phyloP scores from a whole-genome alignment of 2,888 invertebrate genomes.

The Drosophila testacea region DNA sequence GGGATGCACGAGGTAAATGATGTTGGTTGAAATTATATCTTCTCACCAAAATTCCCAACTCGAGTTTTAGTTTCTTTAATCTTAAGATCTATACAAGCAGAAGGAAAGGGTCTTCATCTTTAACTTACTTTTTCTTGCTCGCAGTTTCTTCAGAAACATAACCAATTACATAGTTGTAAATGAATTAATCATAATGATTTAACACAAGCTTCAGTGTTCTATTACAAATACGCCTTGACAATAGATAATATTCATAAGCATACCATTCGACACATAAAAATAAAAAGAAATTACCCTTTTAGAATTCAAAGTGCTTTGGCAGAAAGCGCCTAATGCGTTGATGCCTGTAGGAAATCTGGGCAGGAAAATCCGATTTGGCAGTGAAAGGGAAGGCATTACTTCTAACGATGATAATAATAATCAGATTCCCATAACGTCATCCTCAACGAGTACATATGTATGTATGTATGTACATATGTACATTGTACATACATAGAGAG shows the following conservation, averaged over 20 bases:
- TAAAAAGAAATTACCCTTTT: slow-evolving; percentile 71
- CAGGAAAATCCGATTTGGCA: slow-evolving; percentile 58
- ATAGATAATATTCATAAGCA: slow-evolving; percentile 15
- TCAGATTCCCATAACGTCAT: slow-evolving; percentile 71
- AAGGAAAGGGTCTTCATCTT: too few species aligned
- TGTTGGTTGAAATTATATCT: too few species aligned
- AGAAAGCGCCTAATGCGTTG: slow-evolving; percentile 60
- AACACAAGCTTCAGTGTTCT: not conserved
- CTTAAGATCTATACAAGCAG: too few species aligned
- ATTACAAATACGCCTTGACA: not conserved
- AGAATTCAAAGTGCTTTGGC: slow-evolving; percentile 62
- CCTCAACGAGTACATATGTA: slow-evolving; percentile 13
- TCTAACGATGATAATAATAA: slow-evolving; percentile 79
- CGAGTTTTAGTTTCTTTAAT: too few species aligned
- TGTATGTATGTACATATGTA: not conserved
- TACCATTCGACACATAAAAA: slow-evolving; percentile 50
- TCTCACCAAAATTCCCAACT: too few species aligned
- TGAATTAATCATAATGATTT: slow-evolving; percentile 6
- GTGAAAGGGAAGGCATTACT: slow-evolving; percentile 43
- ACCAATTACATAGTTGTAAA: slow-evolving; percentile 6
- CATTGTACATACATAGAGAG: not conserved
- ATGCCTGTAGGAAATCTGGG: slow-evolving; percentile 62
- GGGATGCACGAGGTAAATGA: too few species aligned
- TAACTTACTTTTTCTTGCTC: too few species aligned
- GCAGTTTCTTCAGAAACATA: not conserved